Evolutionary conservation across 2,888 invertebrate species (phyloP), one percentile per base, ranked within the genome.

Genomic region (Melipona bicolor): DNA sequence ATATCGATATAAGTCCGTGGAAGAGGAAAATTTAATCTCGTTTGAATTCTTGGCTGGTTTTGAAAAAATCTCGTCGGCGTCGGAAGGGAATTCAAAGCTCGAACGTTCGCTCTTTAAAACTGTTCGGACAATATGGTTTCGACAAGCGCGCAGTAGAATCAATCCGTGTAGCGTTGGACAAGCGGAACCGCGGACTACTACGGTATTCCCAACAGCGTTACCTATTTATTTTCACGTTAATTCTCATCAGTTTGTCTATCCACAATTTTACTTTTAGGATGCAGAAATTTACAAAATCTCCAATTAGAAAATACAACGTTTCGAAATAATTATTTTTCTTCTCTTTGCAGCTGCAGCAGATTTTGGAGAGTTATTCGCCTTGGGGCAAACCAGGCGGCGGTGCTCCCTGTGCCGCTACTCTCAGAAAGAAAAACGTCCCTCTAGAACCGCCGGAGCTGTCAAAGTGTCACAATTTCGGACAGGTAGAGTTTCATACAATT

Each of bases 371-470:
- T 87, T 97, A 97, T 93, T 97, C 97, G 94, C 97, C 98, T 13
- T 98, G 97, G 97, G 97, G 97, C 6, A 96, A 96, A 81, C 97
- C 96, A 17, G 97, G 97, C 4, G 96, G 97, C 70, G 97, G 97
- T 49, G 97, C 97, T 32, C 97, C 97, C 68, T 97, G 97, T 91
- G 90, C 95, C 19, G 95, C 94, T 32, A 96, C 96, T 81, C 94
- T 96, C 54, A 96, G 97, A 32, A 96, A 97, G 91, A 96, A 96
- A 90, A 97, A 97, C 91, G 95, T 97, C 50, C 96, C 96, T 68
- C 95, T 96, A 81, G 96, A 96, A 72, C 97, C 96, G 79, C 95
- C 87, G 77, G 89, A 89, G 71, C 84, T 84, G 36, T 72, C 83
- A 13, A 82, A 68, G 56, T 79, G 83, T 82, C 87, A 77, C 73